Conservation (phyloP, 1,140 invertebrate species). For the Zaprionus vittiger region DNA sequence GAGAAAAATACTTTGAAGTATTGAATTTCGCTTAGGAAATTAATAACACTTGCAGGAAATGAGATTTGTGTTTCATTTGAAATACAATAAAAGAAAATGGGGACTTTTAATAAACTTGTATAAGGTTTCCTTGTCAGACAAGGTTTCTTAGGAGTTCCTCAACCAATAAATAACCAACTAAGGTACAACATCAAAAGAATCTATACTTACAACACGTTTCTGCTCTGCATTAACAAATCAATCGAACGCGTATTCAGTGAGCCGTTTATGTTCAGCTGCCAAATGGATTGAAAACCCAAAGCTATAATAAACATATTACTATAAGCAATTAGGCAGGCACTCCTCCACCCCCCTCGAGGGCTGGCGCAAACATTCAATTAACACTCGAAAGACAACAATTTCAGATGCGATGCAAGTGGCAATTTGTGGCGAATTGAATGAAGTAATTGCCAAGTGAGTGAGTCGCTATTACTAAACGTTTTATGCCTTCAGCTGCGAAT, state of each 20-base stretch:
- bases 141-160: background rate
- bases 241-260: constrained; percentile 8
- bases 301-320: constrained; percentile 24
- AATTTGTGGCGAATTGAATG: background rate
- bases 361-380: constrained; percentile 18
- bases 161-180: background rate
- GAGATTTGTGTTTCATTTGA: background rate
- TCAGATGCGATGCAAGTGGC: constrained; percentile 10
- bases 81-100: background rate
- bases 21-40: background rate
- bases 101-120: background rate
- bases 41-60: background rate
- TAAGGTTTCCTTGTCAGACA: background rate
- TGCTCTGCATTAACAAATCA: background rate
- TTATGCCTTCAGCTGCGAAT: constrained; percentile 21
- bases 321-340: background rate
- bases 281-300: constrained; percentile 2
- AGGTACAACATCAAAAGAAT: background rate
- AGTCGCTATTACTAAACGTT: constrained; percentile 5
- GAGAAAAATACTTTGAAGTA: background rate
- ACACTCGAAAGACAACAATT: constrained; percentile 21
- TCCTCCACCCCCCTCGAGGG: background rate
- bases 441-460: constrained; percentile 22
- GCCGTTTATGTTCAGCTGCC: background rate
- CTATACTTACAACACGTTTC: background rate